Evolutionary conservation across 1,140 invertebrate genomes (phyloP), one percentile per base, ranked within the genome.

Genomic region (Drosophila burlai): DNA sequence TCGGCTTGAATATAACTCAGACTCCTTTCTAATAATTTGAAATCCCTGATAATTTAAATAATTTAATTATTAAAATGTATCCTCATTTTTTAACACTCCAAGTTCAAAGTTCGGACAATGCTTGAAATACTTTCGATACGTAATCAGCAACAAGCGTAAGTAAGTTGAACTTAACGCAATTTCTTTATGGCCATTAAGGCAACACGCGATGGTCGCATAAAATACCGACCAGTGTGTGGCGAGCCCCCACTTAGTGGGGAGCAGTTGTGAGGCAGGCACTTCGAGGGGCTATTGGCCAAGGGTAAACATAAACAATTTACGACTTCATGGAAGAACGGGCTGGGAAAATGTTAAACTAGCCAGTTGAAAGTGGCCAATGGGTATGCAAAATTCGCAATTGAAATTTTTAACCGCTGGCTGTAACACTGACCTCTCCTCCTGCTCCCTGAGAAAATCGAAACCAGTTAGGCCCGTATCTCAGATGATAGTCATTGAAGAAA

Each of bases 261-360:
- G 24, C 29, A 11, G 21, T 11, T 26, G 11, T 21, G 21, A 34
- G 34, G 13, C 29, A 31, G 49, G 31, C 52, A 57, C 21, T 40
- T 38, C 8, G 40, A n/a, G 31, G 31, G 55, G 24, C 45, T 34
- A 47, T 57, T 69, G 45, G 73, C 74, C 74, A 47, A 50, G 60
- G 50, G 50, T 60, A 71, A 71, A 71, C 36, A 84, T 57, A 40
- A 54, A 60, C 61, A 60, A 38, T 67, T 79, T 75, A 83, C 69
- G 83, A 73, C 50, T 83, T 80, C 83, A 76, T 50, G 63, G 66
- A 83, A 86, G 69, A 66, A 71, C 49, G 68, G 50, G 15, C 43
- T 52, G 60, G 45, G 47, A 59, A 72, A 45, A 75, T 63, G 47
- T 29, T 18, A 10, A 67, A 26, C 57, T 43, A 52, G 43, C 43